phyloP scores from a whole-genome alignment of 2,888 invertebrate genomes.

The Macrosiphum euphorbiae region DNA sequence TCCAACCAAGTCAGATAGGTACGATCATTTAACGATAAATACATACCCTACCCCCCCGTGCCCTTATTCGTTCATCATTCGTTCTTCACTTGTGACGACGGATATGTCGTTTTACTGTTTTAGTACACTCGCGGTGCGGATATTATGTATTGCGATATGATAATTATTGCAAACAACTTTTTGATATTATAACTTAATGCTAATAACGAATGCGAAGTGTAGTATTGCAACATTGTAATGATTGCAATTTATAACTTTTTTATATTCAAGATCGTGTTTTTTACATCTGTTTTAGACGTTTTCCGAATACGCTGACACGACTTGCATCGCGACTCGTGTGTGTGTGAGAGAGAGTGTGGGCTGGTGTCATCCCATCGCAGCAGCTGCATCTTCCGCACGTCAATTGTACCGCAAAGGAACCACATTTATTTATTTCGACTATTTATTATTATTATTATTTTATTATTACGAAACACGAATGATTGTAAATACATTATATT shows the following conservation, averaged over 20 bases:
- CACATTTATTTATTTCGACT: slow-evolving; percentile 47
- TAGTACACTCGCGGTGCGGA: too few relatives aligned
- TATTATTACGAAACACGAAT: background rate
- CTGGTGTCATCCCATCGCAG: too few relatives aligned
- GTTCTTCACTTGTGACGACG: background rate
- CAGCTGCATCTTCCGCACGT: background rate
- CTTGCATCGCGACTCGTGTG: background rate
- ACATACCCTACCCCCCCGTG: background rate
- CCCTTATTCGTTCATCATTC: too few relatives aligned
- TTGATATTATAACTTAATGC: too few relatives aligned
- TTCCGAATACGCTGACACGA: background rate
- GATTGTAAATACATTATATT: slow-evolving; percentile 23
- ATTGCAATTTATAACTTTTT: background rate
- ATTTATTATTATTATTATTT: slow-evolving; percentile 46
- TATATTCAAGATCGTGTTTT: background rate
- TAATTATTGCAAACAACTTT: too few relatives aligned
- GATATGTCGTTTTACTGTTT: too few relatives aligned
- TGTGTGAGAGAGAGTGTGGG: background rate
- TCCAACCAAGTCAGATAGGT: slow-evolving; percentile 60
- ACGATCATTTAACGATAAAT: background rate
- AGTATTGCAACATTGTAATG: background rate
- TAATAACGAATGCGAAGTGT: too few relatives aligned
- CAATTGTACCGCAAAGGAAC: background rate
- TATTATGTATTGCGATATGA: too few relatives aligned
- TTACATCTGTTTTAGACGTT: background rate